Evolutionary conservation across 2,113 vertebrate genomes (phyloP).

Genomic region (Phylloscopus trochilus): DNA sequence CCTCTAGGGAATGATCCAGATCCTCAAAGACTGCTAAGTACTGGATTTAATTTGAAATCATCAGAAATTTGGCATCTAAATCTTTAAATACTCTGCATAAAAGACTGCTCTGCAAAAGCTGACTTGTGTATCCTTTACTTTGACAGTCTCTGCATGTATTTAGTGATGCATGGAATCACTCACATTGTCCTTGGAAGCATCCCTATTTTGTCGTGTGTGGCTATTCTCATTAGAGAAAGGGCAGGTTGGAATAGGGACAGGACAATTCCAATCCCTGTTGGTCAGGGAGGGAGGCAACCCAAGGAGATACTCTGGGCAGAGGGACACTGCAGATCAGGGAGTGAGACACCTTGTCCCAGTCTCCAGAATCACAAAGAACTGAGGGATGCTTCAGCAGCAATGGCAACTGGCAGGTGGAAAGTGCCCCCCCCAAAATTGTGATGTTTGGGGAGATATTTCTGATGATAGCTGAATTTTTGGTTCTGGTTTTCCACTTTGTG

Average conservation of each 20-base stretch:
- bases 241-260: neutral
- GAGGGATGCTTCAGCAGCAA: neutral
- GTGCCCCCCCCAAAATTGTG: neutral
- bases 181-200: neutral
- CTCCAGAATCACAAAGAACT: neutral
- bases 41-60: neutral
- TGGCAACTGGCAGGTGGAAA: neutral
- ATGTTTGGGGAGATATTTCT: neutral
- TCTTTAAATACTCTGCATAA: neutral
- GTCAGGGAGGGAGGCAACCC: neutral
- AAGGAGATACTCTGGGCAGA: neutral
- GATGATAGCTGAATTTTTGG: neutral
- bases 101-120: neutral
- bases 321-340: fast-evolving
- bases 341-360: neutral
- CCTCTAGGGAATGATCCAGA: neutral
- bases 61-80: neutral
- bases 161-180: neutral
- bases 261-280: neutral
- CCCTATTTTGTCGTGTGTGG: fast-evolving
- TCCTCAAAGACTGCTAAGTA: constrained; percentile 1
- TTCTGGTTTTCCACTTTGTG: neutral
- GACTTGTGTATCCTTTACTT: neutral
- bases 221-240: neutral
- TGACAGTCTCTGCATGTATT: neutral